Evolutionary conservation across 2,888 invertebrate genomes (phyloP).

Genomic region (Cataglyphis albicans): DNA sequence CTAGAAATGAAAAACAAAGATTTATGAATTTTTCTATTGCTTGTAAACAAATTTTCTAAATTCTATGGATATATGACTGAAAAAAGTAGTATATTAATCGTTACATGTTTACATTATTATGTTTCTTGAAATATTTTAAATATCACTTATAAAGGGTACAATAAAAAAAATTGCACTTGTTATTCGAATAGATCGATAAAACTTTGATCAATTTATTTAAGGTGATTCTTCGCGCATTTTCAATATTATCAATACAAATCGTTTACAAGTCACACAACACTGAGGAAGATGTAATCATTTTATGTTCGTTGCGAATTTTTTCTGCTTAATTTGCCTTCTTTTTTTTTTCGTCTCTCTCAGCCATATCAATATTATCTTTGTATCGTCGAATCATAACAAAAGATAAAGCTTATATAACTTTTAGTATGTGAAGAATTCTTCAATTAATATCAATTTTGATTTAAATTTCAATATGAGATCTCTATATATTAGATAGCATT

Average conservation of each 20-base stretch:
- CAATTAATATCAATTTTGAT: conserved; percentile 18
- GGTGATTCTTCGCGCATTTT: conserved; percentile 37
- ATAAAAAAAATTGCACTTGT: conserved; percentile 28
- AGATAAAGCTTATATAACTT: conserved; percentile 23
- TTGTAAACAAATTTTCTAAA: background rate
- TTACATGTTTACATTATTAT: background rate
- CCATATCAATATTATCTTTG: conserved; percentile 12
- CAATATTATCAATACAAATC: conserved; percentile 51
- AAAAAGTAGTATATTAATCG: background rate
- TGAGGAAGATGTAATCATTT: conserved; percentile 29
- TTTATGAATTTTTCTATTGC: too few species aligned
- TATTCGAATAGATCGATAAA: conserved; percentile 46
- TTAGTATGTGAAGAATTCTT: background rate
- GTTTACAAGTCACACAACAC: conserved; percentile 22
- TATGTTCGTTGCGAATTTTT: background rate
- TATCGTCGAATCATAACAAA: conserved; percentile 25
- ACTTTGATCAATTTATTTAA: conserved; percentile 64
- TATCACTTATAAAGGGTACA: background rate
- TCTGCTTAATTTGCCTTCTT: background rate
- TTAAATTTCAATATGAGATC: background rate
- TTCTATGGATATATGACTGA: background rate
- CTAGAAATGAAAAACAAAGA: conserved; percentile 47
- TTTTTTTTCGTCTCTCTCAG: background rate
- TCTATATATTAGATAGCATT: background rate
- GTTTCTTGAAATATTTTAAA: conserved; percentile 16